phyloP scores from a whole-genome alignment of 2,113 vertebrate genomes.

The Zootoca vivipara region DNA sequence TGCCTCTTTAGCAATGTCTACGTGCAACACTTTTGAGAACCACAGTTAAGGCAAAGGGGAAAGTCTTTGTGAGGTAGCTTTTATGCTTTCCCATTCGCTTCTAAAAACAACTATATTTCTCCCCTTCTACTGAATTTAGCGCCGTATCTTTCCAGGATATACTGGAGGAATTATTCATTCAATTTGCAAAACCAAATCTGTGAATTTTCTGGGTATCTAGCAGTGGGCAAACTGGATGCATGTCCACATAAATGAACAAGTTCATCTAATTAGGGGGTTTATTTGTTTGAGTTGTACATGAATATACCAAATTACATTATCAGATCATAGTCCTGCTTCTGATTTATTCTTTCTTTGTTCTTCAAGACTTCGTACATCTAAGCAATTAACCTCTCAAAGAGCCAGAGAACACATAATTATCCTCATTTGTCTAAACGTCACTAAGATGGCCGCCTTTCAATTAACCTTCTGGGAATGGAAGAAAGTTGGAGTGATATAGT shows the following conservation, averaged over 20 bases:
- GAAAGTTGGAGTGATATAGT: conserved; percentile 82
- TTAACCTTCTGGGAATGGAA: conserved; percentile 83
- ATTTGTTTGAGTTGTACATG: conserved; percentile 79
- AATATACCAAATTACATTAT: conserved; percentile 79
- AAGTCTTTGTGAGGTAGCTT: not conserved
- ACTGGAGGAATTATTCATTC: not conserved
- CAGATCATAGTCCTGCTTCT: conserved; percentile 76
- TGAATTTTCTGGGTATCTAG: not conserved
- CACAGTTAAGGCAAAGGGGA: not conserved
- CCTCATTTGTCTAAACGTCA: conserved; percentile 84
- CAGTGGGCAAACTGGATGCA: not conserved
- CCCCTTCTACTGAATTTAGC: no score
- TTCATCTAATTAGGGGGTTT: conserved; percentile 72
- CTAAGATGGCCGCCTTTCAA: conserved; percentile 85
- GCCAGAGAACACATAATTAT: conserved; percentile 84
- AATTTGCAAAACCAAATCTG: conserved; percentile 4
- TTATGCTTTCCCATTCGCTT: not conserved
- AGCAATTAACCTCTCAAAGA: conserved; percentile 86
- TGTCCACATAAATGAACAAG: conserved; percentile 21
- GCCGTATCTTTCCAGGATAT: rapidly evolving
- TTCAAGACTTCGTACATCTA: conserved; percentile 79
- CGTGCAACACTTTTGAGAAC: not conserved
- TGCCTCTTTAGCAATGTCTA: not conserved
- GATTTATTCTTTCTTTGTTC: conserved; percentile 84
- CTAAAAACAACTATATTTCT: not conserved